Evolutionary conservation across 1,140 invertebrate species (phyloP).

Genomic region (Schlechtendalia chinensis): DNA sequence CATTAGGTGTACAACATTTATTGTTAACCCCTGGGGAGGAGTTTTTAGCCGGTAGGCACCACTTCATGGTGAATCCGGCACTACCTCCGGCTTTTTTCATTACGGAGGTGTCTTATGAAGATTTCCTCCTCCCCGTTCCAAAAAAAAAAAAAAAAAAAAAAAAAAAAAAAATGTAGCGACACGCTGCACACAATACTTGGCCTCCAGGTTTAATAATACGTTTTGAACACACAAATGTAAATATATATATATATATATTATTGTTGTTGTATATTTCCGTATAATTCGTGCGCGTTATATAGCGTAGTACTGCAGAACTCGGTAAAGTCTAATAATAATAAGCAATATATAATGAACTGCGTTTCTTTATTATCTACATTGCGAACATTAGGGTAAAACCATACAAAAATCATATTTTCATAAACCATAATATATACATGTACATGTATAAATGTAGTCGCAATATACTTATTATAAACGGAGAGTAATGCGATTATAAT

Average conservation of each 20-base stretch:
- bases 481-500: background rate
- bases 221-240: background rate
- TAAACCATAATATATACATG: background rate
- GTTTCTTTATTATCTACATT: background rate
- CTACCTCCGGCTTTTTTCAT: too few species aligned
- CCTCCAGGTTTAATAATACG: background rate
- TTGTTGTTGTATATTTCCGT: background rate
- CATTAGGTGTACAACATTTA: too few species aligned
- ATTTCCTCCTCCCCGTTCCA: too few species aligned
- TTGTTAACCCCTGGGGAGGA: too few species aligned
- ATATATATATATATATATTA: background rate
- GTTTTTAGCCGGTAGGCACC: too few species aligned
- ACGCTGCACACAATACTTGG: background rate
- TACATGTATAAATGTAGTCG: too few species aligned
- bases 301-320: background rate
- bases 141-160: too few species aligned
- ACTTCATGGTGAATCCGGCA: too few species aligned
- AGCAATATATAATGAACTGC: too few species aligned
- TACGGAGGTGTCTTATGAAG: too few species aligned
- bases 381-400: background rate
- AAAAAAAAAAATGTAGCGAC: too few species aligned
- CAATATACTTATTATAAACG: too few species aligned
- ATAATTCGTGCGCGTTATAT: background rate
- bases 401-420: background rate
- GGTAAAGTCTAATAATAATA: background rate